A percentile compares a stretch with the other conserved stretches of the same genome.
Evolutionary conservation across 2,797 vertebrate genomes (phyloP).

Genomic region (Hafferia zeledoni): DNA sequence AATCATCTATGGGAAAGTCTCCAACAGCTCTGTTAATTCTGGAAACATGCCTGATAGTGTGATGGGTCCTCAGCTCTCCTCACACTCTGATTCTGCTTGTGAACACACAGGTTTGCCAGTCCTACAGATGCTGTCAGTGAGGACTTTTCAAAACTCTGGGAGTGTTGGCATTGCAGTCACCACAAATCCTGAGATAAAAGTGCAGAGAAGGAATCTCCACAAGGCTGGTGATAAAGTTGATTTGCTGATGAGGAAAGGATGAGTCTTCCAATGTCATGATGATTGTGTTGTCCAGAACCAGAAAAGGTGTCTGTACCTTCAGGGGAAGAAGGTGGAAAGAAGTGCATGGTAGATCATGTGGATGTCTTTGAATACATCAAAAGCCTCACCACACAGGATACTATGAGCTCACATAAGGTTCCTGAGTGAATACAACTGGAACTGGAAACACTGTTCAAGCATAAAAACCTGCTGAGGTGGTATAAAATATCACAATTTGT

Average conservation of each 20-base stretch:
- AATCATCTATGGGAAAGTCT: neutral
- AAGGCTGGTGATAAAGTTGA: neutral
- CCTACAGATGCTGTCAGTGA: neutral
- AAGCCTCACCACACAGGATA: neutral
- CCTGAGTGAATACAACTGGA: neutral
- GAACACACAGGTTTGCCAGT: neutral
- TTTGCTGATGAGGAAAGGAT: neutral
- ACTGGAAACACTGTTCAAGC: neutral
- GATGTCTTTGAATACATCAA: neutral
- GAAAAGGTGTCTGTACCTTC: neutral
- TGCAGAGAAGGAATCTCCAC: neutral
- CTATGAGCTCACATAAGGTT: neutral
- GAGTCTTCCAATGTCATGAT: neutral
- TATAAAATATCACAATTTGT: neutral
- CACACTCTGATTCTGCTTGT: neutral
- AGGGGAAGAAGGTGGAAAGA: neutral
- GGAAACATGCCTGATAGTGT: neutral
- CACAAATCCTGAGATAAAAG: neutral
- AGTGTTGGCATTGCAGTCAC: accelerated
- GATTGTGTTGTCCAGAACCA: neutral
- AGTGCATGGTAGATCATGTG: neutral
- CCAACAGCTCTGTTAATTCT: neutral
- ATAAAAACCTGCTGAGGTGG: neutral
- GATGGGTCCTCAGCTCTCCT: neutral
- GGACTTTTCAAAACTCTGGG: neutral